Conservation (phyloP, 2,113 vertebrate genomes). For the Ochotona princeps region DNA sequence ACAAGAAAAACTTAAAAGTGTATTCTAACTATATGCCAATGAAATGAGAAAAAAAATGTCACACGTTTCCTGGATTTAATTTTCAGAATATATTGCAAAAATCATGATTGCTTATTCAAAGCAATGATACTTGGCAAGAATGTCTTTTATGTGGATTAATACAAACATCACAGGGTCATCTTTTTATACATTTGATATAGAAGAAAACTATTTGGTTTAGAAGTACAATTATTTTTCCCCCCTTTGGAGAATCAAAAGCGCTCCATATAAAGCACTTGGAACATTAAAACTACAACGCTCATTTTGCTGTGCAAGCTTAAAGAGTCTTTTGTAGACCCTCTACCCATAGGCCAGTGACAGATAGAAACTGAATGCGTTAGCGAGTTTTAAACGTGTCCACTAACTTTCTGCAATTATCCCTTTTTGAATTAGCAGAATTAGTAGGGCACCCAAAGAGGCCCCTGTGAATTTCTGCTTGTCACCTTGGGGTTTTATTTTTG, state of each 20-base stretch:
- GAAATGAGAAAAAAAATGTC: neutral
- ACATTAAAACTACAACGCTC: conserved; percentile 24
- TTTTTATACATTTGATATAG: neutral
- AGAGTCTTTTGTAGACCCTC: conserved; percentile 40
- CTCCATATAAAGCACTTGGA: conserved; percentile 5
- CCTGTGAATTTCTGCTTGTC: conserved; percentile 69
- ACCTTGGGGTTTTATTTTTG: conserved; percentile 11
- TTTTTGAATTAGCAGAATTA: conserved; percentile 75
- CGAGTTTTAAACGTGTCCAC: conserved; percentile 66
- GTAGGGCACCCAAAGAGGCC: conserved; percentile 67
- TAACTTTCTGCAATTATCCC: conserved; percentile 77
- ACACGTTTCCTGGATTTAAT: neutral
- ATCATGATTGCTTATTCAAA: neutral
- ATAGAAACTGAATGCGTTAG: conserved; percentile 65
- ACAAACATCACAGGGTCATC: neutral
- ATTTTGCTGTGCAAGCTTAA: conserved; percentile 53
- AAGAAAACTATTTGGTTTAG: conserved; percentile 32
- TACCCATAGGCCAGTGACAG: conserved; percentile 56
- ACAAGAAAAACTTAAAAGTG: neutral
- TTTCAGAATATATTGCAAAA: conserved; percentile 15
- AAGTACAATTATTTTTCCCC: neutral
- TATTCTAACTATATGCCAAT: neutral
- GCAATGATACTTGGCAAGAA: neutral
- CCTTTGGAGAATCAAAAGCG: conserved; percentile 3
- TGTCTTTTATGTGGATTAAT: neutral